Percentiles rank a stretch among this genome's conserved stretches.
phyloP scores from a whole-genome alignment of 2,888 invertebrate species.

The Coecobrya sp. region DNA sequence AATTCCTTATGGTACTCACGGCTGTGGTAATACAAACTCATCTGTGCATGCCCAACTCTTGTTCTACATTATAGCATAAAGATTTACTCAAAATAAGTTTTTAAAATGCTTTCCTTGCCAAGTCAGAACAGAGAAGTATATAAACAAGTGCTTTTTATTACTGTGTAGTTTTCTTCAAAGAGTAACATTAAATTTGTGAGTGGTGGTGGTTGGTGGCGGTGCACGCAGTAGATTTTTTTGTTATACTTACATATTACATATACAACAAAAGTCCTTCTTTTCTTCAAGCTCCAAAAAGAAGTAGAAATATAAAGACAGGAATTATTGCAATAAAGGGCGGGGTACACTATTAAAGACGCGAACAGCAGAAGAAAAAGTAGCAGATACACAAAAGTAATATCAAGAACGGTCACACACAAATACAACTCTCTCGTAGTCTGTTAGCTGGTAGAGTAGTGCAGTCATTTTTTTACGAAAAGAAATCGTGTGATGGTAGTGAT shows the following conservation, averaged over 20 bases:
- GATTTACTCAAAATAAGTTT: conserved; percentile 70
- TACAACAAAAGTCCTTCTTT: conserved; percentile 47
- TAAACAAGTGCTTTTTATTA: conserved; percentile 78
- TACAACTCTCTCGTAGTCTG: conserved; percentile 26
- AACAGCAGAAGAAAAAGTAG: conserved; percentile 56
- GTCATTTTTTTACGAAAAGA: conserved; percentile 36
- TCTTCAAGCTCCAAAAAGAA: conserved; percentile 54
- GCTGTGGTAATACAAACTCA: conserved; percentile 13
- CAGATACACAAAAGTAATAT: conserved; percentile 58
- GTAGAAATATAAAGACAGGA: conserved; percentile 63
- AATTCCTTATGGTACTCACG: conserved; percentile 29
- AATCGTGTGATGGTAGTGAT: conserved; percentile 59
- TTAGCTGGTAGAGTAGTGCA: not conserved
- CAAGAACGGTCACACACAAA: conserved; percentile 61
- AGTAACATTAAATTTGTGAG: conserved; percentile 63
- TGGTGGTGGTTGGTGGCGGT: not conserved
- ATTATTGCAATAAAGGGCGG: conserved; percentile 78
- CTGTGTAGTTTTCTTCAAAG: conserved; percentile 62
- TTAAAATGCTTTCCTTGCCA: conserved; percentile 67
- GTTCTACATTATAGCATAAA: conserved; percentile 53
- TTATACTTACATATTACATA: conserved; percentile 1
- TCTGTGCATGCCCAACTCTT: not conserved
- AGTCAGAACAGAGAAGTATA: conserved; percentile 55
- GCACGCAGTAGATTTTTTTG: conserved; percentile 32
- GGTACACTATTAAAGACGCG: conserved; percentile 68